A percentile compares a stretch with the other conserved stretches of the same genome.
Conservation (phyloP, 1,140 invertebrate species). For the Bombyx mori region ASM3026992v2 NC_085109.1:10774001-10774500, state of each 20-base stretch:
- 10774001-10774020: conserved; percentile 86
- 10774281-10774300: conserved; percentile 89
- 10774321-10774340: conserved; percentile 93
- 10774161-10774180: conserved; percentile 81
- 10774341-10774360: conserved; percentile 84
- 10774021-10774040: conserved; percentile 99
- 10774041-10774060: conserved; percentile 97
- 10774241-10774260: conserved; percentile 93
- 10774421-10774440: conserved; percentile 97
- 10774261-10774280: conserved; percentile 90
- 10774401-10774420: conserved; percentile 97
- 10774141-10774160: conserved; percentile 94
- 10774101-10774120: conserved; percentile 94
- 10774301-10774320: conserved; percentile 96
- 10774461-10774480: conserved; percentile 97
- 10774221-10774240: conserved; percentile 96
- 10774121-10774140: conserved; percentile 96
- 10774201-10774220: conserved; percentile 86
- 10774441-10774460: conserved; percentile 96
- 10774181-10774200: conserved; percentile 77
- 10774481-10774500: conserved; percentile 95
- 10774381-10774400: conserved; percentile 95
- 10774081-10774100: conserved; percentile 77
- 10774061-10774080: conserved; percentile 83
- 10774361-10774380: conserved; percentile 88